Evolutionary conservation across 2,888 invertebrate species (phyloP).

Genomic region (Drosophila affinis): DNA sequence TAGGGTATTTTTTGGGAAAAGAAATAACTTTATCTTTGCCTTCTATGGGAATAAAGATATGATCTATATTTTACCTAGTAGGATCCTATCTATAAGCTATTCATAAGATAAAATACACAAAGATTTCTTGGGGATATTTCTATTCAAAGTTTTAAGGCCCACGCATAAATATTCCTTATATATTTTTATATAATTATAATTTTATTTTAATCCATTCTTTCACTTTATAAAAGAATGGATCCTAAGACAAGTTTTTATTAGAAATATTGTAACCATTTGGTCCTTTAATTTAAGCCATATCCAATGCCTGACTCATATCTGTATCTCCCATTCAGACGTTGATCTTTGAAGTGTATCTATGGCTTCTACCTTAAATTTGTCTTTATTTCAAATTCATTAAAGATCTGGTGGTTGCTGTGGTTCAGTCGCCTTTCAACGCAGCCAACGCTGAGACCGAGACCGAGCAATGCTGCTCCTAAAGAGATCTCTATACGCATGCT

Average conservation of each 20-base stretch:
- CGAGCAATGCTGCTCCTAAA: constrained; percentile 13
- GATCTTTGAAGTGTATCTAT: neutral
- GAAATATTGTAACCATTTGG: too few species aligned
- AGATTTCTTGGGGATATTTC: neutral
- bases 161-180: too few species aligned
- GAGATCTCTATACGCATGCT: constrained; percentile 5
- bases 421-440: neutral
- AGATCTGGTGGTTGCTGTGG: constrained; percentile 22
- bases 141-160: neutral
- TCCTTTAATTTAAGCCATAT: too few species aligned
- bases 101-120: neutral
- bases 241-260: too few species aligned
- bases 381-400: constrained; percentile 28
- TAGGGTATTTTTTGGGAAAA: neutral
- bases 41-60: neutral
- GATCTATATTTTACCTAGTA: neutral
- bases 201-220: too few species aligned
- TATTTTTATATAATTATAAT: too few species aligned
- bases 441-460: too few species aligned
- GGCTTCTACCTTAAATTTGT: neutral
- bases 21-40: neutral
- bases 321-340: too few species aligned
- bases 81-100: too few species aligned
- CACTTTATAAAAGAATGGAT: too few species aligned
- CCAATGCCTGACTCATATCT: too few species aligned